Evolutionary conservation across 1,140 invertebrate genomes (phyloP).

Genomic region (Dinoponera quadriceps): DNA sequence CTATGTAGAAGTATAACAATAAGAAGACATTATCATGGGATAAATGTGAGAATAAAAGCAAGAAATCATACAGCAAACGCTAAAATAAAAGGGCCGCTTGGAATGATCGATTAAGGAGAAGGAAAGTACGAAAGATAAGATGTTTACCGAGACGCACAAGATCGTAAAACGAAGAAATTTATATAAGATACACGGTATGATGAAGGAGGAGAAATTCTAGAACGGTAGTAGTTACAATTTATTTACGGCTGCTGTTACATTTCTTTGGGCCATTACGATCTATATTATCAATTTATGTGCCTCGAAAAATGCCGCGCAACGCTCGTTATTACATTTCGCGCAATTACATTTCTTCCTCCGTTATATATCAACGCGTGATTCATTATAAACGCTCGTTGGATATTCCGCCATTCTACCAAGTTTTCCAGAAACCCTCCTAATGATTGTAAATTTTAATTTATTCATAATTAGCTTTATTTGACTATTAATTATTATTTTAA

Average conservation of each 20-base stretch:
- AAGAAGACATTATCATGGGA: background rate
- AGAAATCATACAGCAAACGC: background rate
- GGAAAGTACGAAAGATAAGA: background rate
- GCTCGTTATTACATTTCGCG: constrained; percentile 20
- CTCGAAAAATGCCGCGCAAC: background rate
- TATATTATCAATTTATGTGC: constrained; percentile 38
- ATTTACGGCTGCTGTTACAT: constrained; percentile 17
- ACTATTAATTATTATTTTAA: constrained; percentile 15
- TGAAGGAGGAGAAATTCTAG: background rate
- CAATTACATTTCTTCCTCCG: background rate
- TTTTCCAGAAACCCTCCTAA: background rate
- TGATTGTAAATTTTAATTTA: constrained; percentile 17
- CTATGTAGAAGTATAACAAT: background rate
- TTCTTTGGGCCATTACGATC: constrained; percentile 12
- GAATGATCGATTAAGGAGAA: background rate
- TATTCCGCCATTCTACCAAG: background rate
- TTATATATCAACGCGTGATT: background rate
- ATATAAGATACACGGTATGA: background rate
- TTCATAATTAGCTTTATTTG: background rate
- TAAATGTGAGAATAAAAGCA: background rate
- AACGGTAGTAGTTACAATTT: constrained; percentile 1
- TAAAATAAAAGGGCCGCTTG: background rate
- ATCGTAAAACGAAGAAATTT: constrained; percentile 11
- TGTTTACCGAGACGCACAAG: background rate
- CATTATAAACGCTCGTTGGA: background rate